These are phyloP conservation scores for Eulemur rubriventer DNA, from an alignment of 2,797 vertebrate genomes.

Conservation along the genomic window DNA sequence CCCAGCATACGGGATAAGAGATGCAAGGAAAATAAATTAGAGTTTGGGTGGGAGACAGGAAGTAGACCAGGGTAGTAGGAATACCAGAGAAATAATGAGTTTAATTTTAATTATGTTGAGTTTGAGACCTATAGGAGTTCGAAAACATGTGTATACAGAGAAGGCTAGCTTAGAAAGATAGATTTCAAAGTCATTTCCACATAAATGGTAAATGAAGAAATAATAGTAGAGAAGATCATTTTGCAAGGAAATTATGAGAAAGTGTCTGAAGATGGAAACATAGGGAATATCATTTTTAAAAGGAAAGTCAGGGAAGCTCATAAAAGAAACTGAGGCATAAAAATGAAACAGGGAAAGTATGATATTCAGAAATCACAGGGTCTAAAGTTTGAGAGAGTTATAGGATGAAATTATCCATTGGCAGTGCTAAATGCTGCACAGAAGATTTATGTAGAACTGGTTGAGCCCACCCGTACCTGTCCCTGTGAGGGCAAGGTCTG, in stretches of 20 bases:
- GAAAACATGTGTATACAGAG: background rate
- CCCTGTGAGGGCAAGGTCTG: background rate
- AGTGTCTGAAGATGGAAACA: background rate
- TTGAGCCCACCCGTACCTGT: background rate
- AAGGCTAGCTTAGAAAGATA: background rate
- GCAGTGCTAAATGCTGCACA: background rate
- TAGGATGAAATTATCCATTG: background rate
- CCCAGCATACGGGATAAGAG: background rate
- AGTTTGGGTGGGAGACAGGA: background rate
- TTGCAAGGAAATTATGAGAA: background rate
- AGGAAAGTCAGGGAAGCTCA: background rate
- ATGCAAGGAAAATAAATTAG: background rate
- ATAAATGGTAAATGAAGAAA: background rate
- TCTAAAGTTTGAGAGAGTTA: background rate
- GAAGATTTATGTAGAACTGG: background rate
- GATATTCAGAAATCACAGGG: background rate
- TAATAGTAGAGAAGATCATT: background rate
- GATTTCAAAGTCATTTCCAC: background rate
- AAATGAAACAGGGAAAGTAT: background rate
- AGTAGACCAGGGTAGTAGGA: background rate
- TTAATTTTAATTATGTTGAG: background rate
- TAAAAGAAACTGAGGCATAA: background rate
- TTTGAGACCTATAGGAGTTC: background rate
- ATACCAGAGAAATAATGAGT: background rate
- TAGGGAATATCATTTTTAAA: background rate